Evolutionary conservation across 2,113 vertebrate species (phyloP).

Genomic region (Trogon surrucura): DNA sequence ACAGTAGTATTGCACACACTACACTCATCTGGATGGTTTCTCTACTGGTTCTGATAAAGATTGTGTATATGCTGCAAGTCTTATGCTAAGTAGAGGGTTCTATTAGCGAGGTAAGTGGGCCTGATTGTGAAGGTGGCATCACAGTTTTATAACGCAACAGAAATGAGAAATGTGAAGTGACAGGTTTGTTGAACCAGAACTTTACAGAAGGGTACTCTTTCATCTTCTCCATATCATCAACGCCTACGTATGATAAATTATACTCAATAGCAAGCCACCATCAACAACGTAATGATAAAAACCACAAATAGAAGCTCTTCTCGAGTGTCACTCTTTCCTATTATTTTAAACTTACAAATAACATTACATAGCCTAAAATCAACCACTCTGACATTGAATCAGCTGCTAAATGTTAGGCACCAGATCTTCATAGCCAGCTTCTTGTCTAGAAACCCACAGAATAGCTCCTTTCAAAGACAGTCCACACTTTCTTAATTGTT

Average conservation of each 20-base stretch:
- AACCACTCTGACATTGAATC: background rate
- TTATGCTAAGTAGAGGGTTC: background rate
- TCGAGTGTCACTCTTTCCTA: background rate
- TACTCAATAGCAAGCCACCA: background rate
- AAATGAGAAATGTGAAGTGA: background rate
- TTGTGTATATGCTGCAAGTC: background rate
- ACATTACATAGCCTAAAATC: background rate
- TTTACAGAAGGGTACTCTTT: background rate
- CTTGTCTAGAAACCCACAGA: background rate
- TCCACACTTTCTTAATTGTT: background rate
- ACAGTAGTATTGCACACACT: background rate
- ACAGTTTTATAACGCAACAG: background rate
- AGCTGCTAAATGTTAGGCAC: background rate
- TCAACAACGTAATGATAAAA: background rate
- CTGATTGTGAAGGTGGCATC: fast-evolving
- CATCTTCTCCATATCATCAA: background rate
- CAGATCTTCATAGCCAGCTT: background rate
- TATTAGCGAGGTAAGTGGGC: background rate
- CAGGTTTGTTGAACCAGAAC: background rate
- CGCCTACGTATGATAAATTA: background rate
- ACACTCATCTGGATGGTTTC: background rate
- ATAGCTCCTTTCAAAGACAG: background rate
- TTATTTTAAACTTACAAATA: background rate
- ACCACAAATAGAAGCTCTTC: background rate
- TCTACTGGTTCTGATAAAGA: background rate